Evolutionary conservation across 2,888 invertebrate species (phyloP).

Genomic region (Coleophora flavipennella): DNA sequence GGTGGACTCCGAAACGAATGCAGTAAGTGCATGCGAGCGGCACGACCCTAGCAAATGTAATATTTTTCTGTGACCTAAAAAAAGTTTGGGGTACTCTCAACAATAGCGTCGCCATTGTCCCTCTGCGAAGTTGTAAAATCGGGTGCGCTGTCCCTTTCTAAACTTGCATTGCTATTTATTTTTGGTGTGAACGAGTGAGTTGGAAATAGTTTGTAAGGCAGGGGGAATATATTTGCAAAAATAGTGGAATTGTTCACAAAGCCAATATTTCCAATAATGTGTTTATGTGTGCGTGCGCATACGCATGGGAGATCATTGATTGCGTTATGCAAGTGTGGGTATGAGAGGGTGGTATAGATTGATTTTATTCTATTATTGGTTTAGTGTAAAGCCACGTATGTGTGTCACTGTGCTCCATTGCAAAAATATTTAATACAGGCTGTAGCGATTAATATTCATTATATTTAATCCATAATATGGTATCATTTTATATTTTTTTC

Average conservation of each 20-base stretch:
- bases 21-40: slow-evolving; percentile 54
- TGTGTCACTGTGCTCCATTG: slow-evolving; percentile 67
- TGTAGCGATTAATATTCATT: slow-evolving; percentile 12
- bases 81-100: slow-evolving; percentile 69
- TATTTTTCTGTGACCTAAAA: slow-evolving; percentile 72
- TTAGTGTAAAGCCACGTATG: slow-evolving; percentile 70
- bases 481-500: too few relatives aligned
- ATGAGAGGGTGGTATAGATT: slow-evolving; percentile 66
- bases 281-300: slow-evolving; percentile 30
- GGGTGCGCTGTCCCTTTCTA: slow-evolving; percentile 39
- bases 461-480: too few relatives aligned
- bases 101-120: slow-evolving; percentile 68
- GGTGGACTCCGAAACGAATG: slow-evolving; percentile 67
- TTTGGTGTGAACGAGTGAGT: slow-evolving; percentile 34
- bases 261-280: slow-evolving; percentile 61
- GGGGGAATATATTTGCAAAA: slow-evolving; percentile 58
- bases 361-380: slow-evolving; percentile 71
- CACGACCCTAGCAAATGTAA: slow-evolving; percentile 67
- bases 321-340: slow-evolving; percentile 41
- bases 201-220: slow-evolving; percentile 31
- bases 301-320: slow-evolving; percentile 44
- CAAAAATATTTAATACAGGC: slow-evolving; percentile 42
- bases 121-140: slow-evolving; percentile 59
- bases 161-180: slow-evolving; percentile 19
- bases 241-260: slow-evolving; percentile 66